Evolutionary conservation across 1,140 invertebrate genomes (phyloP).

Genomic region (Sipha flava): DNA sequence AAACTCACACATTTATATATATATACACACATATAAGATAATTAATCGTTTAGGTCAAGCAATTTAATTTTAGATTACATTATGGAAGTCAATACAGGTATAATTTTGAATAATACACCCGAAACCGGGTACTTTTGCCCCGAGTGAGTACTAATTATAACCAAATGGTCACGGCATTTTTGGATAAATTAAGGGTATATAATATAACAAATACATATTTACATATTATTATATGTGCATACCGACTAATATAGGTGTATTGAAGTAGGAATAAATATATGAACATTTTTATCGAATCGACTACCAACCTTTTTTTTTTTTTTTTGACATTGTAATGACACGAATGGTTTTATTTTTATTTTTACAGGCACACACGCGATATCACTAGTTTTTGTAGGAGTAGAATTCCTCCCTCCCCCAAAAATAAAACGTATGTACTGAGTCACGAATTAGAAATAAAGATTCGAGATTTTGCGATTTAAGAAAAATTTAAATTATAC

Average conservation of each 20-base stretch:
- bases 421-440: background rate
- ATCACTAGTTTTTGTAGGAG: too few species aligned
- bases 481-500: too few species aligned
- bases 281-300: background rate
- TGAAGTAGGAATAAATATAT: background rate
- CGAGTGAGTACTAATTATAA: constrained; percentile 18
- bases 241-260: background rate
- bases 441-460: background rate
- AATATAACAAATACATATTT: background rate
- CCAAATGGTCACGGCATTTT: constrained; percentile 18
- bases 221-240: constrained; percentile 1
- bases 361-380: background rate
- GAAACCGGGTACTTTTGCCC: background rate
- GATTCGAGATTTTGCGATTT: background rate
- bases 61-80: constrained; percentile 1
- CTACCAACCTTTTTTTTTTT: constrained; percentile 4
- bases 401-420: too few species aligned
- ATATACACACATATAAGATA: background rate
- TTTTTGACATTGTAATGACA: background rate
- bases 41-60: constrained; percentile 11
- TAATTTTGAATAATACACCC: background rate
- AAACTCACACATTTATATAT: background rate
- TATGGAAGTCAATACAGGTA: constrained; percentile 2
- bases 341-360: background rate
- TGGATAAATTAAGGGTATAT: background rate